Evolutionary conservation across 1,140 invertebrate species (phyloP).

Genomic region (Telenomus remus): DNA sequence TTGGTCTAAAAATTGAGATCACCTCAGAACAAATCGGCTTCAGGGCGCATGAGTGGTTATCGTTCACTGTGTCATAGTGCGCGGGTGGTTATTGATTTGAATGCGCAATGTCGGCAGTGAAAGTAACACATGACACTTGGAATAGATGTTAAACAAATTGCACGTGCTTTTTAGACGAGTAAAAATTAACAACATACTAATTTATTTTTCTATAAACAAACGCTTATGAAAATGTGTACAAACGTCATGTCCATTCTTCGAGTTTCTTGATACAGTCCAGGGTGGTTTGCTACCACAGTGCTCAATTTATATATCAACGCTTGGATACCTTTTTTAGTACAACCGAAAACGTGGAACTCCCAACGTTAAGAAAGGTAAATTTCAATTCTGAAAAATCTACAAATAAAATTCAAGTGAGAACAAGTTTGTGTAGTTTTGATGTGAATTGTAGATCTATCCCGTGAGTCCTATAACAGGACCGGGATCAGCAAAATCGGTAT

Average conservation of each 20-base stretch:
- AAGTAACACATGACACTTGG: constrained; percentile 31
- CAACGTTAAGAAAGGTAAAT: constrained; percentile 72
- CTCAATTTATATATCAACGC: constrained; percentile 9
- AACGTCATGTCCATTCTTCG: constrained; percentile 9
- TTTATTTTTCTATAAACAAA: constrained; percentile 28
- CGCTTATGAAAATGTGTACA: constrained; percentile 14
- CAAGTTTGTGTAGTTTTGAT: neutral
- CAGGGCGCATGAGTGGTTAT: constrained; percentile 30
- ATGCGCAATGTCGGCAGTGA: constrained; percentile 65
- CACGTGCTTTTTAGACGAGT: constrained; percentile 30
- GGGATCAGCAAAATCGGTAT: constrained; percentile 88
- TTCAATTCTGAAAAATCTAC: neutral
- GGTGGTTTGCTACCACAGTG: constrained; percentile 1
- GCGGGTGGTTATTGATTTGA: constrained; percentile 70
- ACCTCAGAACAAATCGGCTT: neutral
- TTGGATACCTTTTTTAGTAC: constrained; percentile 55
- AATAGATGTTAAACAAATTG: constrained; percentile 27
- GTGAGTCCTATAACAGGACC: constrained; percentile 80
- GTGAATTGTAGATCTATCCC: constrained; percentile 68
- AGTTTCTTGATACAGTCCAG: constrained; percentile 8
- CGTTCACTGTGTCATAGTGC: constrained; percentile 37
- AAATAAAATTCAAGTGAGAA: neutral
- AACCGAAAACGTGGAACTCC: constrained; percentile 71
- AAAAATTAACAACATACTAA: constrained; percentile 3
- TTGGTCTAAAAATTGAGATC: neutral